These are phyloP conservation scores for Anguilla rostrata DNA, from an alignment of 2,113 vertebrate species.

Conservation along the genomic window DNA sequence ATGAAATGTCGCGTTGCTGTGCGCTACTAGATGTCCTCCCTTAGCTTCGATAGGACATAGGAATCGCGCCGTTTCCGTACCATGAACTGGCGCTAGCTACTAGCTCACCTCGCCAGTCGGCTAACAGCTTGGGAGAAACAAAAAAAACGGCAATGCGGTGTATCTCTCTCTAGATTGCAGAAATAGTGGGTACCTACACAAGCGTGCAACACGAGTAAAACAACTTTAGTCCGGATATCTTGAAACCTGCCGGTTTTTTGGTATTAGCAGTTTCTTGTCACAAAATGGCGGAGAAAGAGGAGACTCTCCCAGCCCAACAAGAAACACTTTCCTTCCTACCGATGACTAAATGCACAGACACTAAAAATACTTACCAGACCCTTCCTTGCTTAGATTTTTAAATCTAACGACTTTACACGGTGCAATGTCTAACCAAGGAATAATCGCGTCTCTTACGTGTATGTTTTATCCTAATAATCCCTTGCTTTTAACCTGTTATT, in stretches of 20 bases:
- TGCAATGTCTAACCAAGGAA: not conserved
- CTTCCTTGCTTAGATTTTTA: conserved; percentile 31
- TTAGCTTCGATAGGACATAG: not conserved
- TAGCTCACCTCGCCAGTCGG: not conserved
- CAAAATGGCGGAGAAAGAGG: conserved; percentile 83
- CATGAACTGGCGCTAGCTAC: not conserved
- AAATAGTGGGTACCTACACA: not conserved
- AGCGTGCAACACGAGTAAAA: not conserved
- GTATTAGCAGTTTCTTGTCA: conserved; percentile 63
- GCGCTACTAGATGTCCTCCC: not conserved
- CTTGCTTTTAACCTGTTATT: conserved; percentile 9
- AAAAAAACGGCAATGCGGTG: not conserved
- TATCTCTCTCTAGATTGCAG: not conserved
- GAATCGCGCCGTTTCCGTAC: conserved; percentile 12
- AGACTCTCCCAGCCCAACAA: conserved; percentile 57
- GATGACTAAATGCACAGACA: not conserved
- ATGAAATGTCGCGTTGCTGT: not conserved
- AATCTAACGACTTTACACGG: not conserved
- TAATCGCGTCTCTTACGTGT: not conserved
- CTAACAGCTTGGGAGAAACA: not conserved
- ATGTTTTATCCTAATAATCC: not conserved
- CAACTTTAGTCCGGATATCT: not conserved
- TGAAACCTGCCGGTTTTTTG: conserved; percentile 44
- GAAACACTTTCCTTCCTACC: conserved; percentile 50
- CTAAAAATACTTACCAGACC: conserved; percentile 59